phyloP scores from a whole-genome alignment of 2,888 invertebrate genomes.

The Pristionchus fissidentatus region DNA sequence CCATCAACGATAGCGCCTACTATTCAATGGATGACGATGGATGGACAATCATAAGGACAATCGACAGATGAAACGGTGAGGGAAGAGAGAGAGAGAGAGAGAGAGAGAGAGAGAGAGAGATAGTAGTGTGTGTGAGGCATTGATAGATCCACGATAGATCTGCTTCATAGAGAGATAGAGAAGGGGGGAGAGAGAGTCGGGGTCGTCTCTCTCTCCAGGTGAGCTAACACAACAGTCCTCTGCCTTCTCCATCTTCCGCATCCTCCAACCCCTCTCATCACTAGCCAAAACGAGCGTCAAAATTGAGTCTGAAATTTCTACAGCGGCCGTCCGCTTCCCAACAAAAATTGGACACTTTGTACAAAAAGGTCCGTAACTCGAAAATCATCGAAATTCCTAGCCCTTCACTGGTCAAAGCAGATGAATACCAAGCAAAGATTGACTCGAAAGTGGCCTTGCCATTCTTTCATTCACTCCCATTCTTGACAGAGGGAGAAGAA shows the following conservation, averaged over 20 bases:
- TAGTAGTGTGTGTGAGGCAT: neutral
- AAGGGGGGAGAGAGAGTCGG: neutral
- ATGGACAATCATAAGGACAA: too few relatives aligned
- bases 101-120: neutral
- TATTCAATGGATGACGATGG: too few relatives aligned
- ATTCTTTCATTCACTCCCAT: conserved; percentile 26
- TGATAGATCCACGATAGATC: conserved; percentile 13
- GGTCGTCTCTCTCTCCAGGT: conserved; percentile 24
- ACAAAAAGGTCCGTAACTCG: too few relatives aligned
- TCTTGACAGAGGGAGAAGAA: neutral
- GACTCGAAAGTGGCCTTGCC: conserved; percentile 29
- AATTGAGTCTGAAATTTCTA: too few relatives aligned
- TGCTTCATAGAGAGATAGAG: neutral
- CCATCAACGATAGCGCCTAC: too few relatives aligned
- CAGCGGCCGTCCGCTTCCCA: too few relatives aligned
- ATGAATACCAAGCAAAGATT: neutral
- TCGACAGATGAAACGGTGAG: too few relatives aligned
- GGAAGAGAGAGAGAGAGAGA: neutral
- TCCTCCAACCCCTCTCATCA: neutral
- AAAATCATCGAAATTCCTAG: too few relatives aligned
- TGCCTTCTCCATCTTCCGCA: neutral
- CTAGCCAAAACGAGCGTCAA: neutral
- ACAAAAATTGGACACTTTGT: too few relatives aligned
- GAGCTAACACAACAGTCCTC: conserved; percentile 33
- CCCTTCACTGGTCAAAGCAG: too few relatives aligned